Conservation (phyloP, 2,797 vertebrate species). For the Rhodeus uyekii region DNA sequence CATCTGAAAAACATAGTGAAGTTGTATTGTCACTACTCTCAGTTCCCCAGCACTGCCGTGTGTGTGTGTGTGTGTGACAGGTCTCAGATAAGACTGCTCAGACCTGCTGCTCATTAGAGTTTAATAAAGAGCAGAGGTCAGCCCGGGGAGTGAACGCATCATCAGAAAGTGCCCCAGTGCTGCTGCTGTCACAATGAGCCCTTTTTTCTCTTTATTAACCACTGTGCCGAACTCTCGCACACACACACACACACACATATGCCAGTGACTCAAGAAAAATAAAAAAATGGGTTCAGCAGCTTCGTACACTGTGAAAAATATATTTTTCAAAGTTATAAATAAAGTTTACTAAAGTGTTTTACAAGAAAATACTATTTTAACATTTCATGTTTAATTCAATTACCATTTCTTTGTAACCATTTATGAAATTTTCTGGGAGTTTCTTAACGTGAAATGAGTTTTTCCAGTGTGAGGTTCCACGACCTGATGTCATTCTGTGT, state of each 20-base stretch:
- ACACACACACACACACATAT: neutral
- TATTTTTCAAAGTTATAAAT: neutral
- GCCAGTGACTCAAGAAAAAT: neutral
- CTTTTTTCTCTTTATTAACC: conserved; percentile 57
- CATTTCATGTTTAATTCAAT: neutral
- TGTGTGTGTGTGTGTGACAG: conserved; percentile 27
- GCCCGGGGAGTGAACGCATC: conserved; percentile 44
- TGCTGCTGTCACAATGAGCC: conserved; percentile 53
- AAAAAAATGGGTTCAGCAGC: neutral
- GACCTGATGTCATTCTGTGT: neutral
- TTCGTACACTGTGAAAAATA: neutral
- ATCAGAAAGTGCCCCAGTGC: conserved; percentile 33
- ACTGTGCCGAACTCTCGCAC: conserved; percentile 5
- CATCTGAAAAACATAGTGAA: neutral
- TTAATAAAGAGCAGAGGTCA: conserved; percentile 62
- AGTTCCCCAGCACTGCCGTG: neutral
- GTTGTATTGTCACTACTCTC: neutral
- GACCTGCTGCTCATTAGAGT: conserved; percentile 59
- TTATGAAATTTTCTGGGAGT: neutral
- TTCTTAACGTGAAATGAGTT: neutral
- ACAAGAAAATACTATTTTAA: neutral
- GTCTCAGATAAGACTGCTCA: conserved; percentile 52
- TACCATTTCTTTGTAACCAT: neutral
- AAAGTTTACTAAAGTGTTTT: neutral
- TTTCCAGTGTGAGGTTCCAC: neutral